phyloP scores from a whole-genome alignment of 2,797 vertebrate species.

The Chiroxiphia lanceolata region DNA sequence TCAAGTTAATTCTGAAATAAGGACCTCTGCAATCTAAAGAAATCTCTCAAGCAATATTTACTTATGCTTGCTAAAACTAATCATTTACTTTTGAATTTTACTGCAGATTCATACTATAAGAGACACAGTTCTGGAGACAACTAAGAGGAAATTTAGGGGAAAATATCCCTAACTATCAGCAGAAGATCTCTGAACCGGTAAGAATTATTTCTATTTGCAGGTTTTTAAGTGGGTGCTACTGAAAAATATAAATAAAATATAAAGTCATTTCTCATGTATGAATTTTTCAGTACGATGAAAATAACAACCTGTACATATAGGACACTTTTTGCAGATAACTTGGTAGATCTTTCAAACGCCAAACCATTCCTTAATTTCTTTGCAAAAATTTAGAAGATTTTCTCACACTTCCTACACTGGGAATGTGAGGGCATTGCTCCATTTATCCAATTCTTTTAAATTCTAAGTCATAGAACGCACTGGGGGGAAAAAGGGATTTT shows the following conservation, averaged over 20 bases:
- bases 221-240: background rate
- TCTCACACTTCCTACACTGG: background rate
- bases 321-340: background rate
- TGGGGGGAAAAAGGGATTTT: background rate
- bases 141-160: background rate
- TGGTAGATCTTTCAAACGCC: background rate
- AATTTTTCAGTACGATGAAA: background rate
- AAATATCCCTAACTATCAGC: background rate
- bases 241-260: background rate
- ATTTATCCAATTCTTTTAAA: background rate
- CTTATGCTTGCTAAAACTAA: background rate
- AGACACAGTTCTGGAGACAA: background rate
- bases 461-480: background rate
- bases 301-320: background rate
- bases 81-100: background rate
- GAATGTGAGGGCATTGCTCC: background rate
- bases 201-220: background rate
- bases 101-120: background rate
- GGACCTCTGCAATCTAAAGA: background rate
- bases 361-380: background rate
- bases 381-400: background rate
- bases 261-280: background rate
- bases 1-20: background rate
- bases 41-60: background rate
- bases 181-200: slow-evolving; percentile 14